phyloP scores from a whole-genome alignment of 92 coral and sea anemone species.

The Palythoa grandis region DNA sequence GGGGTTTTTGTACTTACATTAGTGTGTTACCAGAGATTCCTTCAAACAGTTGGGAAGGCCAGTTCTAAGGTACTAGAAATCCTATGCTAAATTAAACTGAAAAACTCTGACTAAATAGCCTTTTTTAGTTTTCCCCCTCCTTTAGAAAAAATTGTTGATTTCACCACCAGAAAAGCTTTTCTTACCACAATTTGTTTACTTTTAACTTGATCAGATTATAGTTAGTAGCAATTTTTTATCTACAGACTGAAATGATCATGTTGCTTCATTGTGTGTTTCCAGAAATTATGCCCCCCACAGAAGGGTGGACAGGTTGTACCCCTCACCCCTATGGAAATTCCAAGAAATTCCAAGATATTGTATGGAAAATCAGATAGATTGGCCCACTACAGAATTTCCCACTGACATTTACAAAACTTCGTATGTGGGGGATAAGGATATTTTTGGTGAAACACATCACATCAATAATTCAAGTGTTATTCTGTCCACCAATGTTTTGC shows the following conservation, averaged over 20 bases:
- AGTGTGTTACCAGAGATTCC: constrained; percentile 22
- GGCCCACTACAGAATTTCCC: constrained; percentile 1
- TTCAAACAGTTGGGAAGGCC: constrained; percentile 15
- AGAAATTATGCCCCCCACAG: constrained; percentile 2
- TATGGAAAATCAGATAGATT: constrained; percentile 14
- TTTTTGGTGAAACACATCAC: constrained; percentile 20
- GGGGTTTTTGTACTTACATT: constrained; percentile 19
- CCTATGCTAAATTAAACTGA: constrained; percentile 3
- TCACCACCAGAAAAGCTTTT: constrained; percentile 12
- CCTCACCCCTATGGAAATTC: constrained; percentile 3
- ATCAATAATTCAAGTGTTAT: constrained; percentile 30
- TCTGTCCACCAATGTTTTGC: constrained; percentile 7
- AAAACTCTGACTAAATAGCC: constrained; percentile 16
- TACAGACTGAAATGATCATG: constrained; percentile 7
- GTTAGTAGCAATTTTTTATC: neutral
- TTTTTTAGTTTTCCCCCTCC: constrained; percentile 23
- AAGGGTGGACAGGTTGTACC: constrained; percentile 20
- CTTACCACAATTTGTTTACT: constrained; percentile 11
- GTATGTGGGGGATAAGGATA: constrained; percentile 20
- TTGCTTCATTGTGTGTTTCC: constrained; percentile 20
- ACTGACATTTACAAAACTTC: constrained; percentile 25
- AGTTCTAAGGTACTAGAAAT: constrained; percentile 30
- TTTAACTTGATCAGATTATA: constrained; percentile 12
- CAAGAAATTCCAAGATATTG: neutral
- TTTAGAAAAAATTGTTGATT: constrained; percentile 17